phyloP scores from a whole-genome alignment of 2,113 vertebrate genomes.

The Malurus cyaneus region DNA sequence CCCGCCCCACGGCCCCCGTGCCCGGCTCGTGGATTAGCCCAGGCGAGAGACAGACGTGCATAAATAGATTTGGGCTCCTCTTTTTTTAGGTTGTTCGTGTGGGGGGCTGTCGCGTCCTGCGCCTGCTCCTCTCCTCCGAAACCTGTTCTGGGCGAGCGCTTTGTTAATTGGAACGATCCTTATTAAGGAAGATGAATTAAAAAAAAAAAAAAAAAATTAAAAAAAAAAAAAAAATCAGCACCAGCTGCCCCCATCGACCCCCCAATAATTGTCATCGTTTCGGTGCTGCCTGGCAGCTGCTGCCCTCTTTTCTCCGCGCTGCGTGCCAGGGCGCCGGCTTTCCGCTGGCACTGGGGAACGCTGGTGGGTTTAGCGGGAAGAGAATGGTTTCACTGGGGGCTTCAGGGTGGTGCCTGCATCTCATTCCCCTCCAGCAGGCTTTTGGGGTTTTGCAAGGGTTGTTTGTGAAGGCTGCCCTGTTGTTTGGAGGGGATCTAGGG shows the following conservation, averaged over 20 bases:
- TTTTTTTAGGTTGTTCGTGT: background rate
- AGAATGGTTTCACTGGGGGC: background rate
- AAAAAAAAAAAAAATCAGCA: background rate
- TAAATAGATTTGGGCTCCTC: background rate
- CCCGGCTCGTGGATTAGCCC: background rate
- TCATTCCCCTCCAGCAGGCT: fast-evolving
- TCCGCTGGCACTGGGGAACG: background rate
- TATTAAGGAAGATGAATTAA: conserved; percentile 59
- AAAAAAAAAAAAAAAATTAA: background rate
- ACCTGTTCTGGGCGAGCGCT: background rate
- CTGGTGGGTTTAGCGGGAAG: background rate
- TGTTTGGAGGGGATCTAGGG: background rate
- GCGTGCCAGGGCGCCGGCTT: background rate
- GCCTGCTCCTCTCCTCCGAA: background rate
- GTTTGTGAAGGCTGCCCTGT: background rate
- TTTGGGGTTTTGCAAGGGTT: background rate
- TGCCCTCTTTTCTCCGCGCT: background rate
- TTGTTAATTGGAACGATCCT: conserved; percentile 52
- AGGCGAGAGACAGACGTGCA: fast-evolving
- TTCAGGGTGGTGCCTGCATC: background rate
- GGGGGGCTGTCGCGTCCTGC: background rate
- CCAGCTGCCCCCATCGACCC: conserved; percentile 28
- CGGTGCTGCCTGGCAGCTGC: conserved; percentile 28
- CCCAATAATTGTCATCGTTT: background rate
- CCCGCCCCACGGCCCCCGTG: fast-evolving